phyloP scores from a whole-genome alignment of 2,797 vertebrate species.

The Silurus lanzhouensis region DNA sequence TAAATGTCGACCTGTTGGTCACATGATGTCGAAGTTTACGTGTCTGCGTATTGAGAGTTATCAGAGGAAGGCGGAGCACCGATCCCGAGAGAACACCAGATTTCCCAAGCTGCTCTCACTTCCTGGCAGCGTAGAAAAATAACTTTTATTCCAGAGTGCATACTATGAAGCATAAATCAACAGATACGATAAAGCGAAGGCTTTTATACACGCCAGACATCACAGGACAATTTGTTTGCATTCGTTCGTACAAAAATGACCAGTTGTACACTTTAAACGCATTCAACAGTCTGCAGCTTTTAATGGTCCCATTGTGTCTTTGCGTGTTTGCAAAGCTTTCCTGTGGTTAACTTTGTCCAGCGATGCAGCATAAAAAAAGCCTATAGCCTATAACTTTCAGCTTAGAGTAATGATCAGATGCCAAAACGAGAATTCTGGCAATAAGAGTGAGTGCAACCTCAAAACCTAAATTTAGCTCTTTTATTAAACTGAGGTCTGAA shows the following conservation, averaged over 20 bases:
- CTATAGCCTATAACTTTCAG: neutral
- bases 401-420: neutral
- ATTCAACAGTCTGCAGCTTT: slow-evolving; percentile 28
- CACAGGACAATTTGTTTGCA: neutral
- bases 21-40: neutral
- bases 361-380: neutral
- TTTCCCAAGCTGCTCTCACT: slow-evolving; percentile 3
- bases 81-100: neutral
- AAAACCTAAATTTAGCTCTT: neutral
- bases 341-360: neutral
- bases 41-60: neutral
- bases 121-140: neutral
- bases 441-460: neutral
- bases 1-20: slow-evolving; percentile 9
- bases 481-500: neutral
- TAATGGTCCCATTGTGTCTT: neutral
- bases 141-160: neutral
- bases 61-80: neutral
- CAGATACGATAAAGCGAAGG: neutral
- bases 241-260: slow-evolving; percentile 7
- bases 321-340: neutral
- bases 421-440: neutral
- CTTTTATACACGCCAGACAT: neutral
- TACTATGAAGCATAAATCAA: neutral
- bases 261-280: slow-evolving; percentile 25